Evolutionary conservation across 2,113 vertebrate species (phyloP).

Genomic region (Vombatus ursinus): DNA sequence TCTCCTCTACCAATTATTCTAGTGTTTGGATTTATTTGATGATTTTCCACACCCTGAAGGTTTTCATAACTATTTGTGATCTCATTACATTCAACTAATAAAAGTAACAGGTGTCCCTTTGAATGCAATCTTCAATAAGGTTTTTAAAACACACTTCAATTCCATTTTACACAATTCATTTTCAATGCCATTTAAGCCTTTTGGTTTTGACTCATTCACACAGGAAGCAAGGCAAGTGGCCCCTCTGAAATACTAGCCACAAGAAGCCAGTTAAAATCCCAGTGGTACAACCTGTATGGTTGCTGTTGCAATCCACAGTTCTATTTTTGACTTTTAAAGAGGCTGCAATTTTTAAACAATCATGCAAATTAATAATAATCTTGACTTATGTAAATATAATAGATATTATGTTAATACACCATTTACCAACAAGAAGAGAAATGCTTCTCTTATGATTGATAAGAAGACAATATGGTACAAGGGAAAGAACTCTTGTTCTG

Average conservation of each 20-base stretch:
- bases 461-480: neutral
- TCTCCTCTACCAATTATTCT: neutral
- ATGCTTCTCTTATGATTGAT: neutral
- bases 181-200: neutral
- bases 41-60: neutral
- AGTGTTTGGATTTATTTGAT: neutral
- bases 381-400: accelerated
- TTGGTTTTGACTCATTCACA: neutral
- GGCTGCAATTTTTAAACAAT: neutral
- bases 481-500: too few species aligned
- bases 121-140: neutral
- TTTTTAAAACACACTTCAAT: neutral
- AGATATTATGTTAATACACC: neutral
- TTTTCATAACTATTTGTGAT: neutral
- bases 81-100: neutral
- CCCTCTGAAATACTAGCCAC: neutral
- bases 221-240: neutral
- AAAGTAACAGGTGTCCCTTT: neutral
- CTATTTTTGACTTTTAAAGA: neutral
- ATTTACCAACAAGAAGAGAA: neutral
- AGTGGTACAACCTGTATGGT: neutral
- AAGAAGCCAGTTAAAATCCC: neutral
- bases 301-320: accelerated
- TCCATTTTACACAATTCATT: accelerated
- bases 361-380: neutral